These are phyloP conservation scores for Melanophora roralis DNA, from an alignment of 2,888 invertebrate species.

Conservation along the genomic window DNA sequence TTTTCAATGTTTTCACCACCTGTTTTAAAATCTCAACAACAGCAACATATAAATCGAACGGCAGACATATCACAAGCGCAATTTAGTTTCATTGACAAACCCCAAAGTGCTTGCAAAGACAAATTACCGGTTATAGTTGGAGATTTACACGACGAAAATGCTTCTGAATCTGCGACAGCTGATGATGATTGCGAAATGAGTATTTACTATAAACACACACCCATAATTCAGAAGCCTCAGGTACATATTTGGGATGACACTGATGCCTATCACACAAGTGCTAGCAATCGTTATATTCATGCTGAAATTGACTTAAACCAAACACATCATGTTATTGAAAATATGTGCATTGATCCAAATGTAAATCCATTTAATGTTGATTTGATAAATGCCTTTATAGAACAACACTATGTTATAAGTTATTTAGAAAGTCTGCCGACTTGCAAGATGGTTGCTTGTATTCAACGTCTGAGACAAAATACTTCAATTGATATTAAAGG, in stretches of 20 bases:
- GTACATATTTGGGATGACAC: conserved; percentile 70
- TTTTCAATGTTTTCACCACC: background rate
- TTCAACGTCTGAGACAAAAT: conserved; percentile 79
- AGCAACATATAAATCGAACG: background rate
- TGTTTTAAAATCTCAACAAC: background rate
- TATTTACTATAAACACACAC: conserved; percentile 72
- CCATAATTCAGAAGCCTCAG: conserved; percentile 68
- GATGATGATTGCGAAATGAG: conserved; percentile 66
- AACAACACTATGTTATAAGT: conserved; percentile 84
- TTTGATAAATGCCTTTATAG: conserved; percentile 83
- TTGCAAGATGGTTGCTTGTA: conserved; percentile 79
- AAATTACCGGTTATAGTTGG: background rate
- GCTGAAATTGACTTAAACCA: conserved; percentile 66
- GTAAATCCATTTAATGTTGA: conserved; percentile 90
- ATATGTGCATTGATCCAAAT: conserved; percentile 67
- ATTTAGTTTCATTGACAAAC: conserved; percentile 32
- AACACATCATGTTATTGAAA: conserved; percentile 66
- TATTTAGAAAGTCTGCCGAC: conserved; percentile 79
- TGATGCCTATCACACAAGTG: conserved; percentile 39
- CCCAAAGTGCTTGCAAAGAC: conserved; percentile 5
- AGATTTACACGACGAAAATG: conserved; percentile 5
- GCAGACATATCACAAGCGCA: conserved; percentile 26
- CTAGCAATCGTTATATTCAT: conserved; percentile 65
- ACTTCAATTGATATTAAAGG: conserved; percentile 78
- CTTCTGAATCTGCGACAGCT: background rate